Base-by-base conservation (phyloP, 2,113 vertebrate species). In the Lucifuga dentata region DNA sequence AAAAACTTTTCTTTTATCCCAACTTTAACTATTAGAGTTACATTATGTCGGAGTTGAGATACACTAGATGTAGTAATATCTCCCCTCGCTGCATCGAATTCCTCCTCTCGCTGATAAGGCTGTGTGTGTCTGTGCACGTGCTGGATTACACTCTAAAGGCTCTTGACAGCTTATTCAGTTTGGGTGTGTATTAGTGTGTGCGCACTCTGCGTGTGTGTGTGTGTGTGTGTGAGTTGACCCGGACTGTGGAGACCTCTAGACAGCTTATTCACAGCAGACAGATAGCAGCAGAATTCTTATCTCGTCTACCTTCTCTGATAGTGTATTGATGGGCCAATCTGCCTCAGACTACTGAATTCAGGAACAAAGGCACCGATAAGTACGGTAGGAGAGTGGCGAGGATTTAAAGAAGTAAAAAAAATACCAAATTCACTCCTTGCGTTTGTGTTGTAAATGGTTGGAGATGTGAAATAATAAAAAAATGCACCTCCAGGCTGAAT, bases 321-420 rank as follows among this genome's bases (percentile, higher is more conserved):
- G 70, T 90, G 86, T 88, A 88, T 88, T 91, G 89, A 91, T 89
- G 86, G 80, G 76, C 78, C 76, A 88, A 88, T 91, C 83, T 74
- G 74, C 71, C 78, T 78, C 66, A 82, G 70, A 84, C 85, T 76
- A 86, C 85, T 76, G 86, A 81, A 86, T 84, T 80, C 76, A 75
- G 85, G 88, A 89, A 88, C 86, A 90, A 89, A 88, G 58, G 63
- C 70, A 8, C 73, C 65, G 88, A 89, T 87, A 86, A 89, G 77
- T 85, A 45, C 1, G 44, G 43, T 39, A 66, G 61, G 51, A 79
- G 60, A 68, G 68, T 49, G 56, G 69, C 69, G 48, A 70, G 56
- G 53, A 80, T 78, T 52, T 46, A 17, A 2, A 67, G 56, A 81
- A 63, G 59, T 40, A 68, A 23, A 17, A 32, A 48, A 63, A 51